Evolutionary conservation across 2,113 vertebrate species (phyloP), one percentile per base, ranked within the genome.

Genomic region (Polypterus bichir): DNA sequence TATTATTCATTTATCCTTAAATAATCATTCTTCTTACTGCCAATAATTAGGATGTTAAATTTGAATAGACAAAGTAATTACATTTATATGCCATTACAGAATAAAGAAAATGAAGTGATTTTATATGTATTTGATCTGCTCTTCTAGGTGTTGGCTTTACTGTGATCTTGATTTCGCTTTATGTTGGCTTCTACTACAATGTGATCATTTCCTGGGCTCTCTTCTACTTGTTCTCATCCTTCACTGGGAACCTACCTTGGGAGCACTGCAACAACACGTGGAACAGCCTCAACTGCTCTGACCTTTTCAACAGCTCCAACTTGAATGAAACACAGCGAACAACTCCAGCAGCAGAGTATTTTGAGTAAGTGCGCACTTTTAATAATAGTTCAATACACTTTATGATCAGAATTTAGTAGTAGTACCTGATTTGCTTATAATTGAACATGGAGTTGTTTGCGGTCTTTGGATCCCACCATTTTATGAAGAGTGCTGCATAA

Each of bases 241-340:
- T 89, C 72, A 79, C 87, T 9, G n/a, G 64, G 4, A 86, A 93
- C 47, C 83, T 94, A 4, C 91, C 91, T 0, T 94, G 91, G 91
- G 84, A 83, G n/a, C 78, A 89, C 78, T 93, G 91, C 73, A 93
- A 94, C 81, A 89, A 94, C 76, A 81, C 76, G 5, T 93, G 91
- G 91, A 93, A 94, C 76, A 94, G 88, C 59, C 76, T 81, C 9
- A 85, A 84, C 81, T 94, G 91, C 79, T 83, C 88, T 0, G 87
- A 86, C 6, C 66, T 77, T 1, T 59, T 77, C 69, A 83, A 78
- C 66, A 57, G 75, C 55, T 61, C 66, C 8, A 73, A 77, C 6
- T 59, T 74, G 61, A 83, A 77, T 3, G 76, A 79, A 69, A 80
- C 81, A 59, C 78, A 85, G 68, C 84, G 84, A 69, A 71, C 81